These are phyloP conservation scores for Amyelois transitella DNA, from an alignment of 1,140 invertebrate species.

Conservation along the genomic window DNA sequence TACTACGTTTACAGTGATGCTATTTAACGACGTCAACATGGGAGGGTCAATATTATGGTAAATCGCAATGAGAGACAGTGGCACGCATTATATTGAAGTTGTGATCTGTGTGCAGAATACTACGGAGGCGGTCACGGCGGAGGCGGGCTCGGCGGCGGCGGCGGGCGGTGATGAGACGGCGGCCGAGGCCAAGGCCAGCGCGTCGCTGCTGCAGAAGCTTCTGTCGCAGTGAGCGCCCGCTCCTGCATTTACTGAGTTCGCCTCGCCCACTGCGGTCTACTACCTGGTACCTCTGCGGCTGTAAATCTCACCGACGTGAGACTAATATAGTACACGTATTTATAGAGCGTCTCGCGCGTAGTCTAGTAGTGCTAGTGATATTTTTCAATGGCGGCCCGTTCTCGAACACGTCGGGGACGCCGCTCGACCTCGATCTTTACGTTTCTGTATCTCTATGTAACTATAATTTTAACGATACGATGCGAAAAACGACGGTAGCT, in stretches of 20 bases:
- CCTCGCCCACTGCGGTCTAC: constrained; percentile 11
- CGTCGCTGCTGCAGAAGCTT: constrained; percentile 84
- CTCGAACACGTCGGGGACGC: constrained; percentile 42
- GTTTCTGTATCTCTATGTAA: constrained; percentile 45
- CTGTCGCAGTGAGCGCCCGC: constrained; percentile 80
- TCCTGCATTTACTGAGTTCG: constrained; percentile 10
- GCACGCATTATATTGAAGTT: neutral
- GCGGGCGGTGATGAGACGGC: constrained; percentile 6
- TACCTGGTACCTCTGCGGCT: constrained; percentile 61
- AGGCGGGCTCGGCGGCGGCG: constrained; percentile 62
- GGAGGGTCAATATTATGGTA: too few species aligned
- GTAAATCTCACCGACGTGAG: constrained; percentile 44
- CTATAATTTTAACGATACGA: constrained; percentile 37
- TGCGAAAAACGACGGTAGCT: constrained; percentile 47
- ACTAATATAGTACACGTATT: constrained; percentile 54
- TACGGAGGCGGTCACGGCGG: constrained; percentile 80
- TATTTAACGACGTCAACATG: too few species aligned
- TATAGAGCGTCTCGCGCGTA: constrained; percentile 44
- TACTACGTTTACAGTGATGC: too few species aligned
- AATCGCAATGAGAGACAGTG: neutral
- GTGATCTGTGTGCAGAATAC: constrained; percentile 75
- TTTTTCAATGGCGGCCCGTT: constrained; percentile 43
- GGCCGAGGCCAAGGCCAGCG: constrained; percentile 80
- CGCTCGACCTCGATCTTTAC: constrained; percentile 27
- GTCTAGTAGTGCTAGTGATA: constrained; percentile 68